Conservation (phyloP, 2,113 vertebrate genomes). For the Psilopogon haemacephalus region DNA sequence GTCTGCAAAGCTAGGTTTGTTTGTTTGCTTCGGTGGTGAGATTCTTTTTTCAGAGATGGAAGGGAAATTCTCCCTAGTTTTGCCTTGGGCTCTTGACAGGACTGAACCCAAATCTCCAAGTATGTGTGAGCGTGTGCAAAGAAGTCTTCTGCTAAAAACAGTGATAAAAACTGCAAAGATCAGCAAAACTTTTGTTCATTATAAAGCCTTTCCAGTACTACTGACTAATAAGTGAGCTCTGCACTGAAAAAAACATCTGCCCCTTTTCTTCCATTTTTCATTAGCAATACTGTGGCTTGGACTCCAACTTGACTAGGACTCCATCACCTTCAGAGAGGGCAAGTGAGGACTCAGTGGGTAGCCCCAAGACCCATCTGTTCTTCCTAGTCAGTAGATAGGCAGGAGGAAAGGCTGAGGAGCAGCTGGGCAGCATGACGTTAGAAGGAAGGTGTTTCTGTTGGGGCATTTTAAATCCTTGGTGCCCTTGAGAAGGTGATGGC, state of each 20-base stretch:
- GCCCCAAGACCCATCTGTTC: neutral
- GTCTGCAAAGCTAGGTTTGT: neutral
- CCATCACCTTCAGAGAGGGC: neutral
- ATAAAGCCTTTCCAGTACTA: neutral
- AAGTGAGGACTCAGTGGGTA: neutral
- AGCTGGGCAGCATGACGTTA: neutral
- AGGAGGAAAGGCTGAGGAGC: neutral
- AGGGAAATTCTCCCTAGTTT: neutral
- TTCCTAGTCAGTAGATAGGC: neutral
- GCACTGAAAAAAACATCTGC: neutral
- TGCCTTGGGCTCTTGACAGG: constrained; percentile 22
- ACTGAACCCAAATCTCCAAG: neutral
- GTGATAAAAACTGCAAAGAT: neutral
- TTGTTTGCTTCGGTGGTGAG: neutral
- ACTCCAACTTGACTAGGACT: neutral
- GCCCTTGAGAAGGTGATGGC: neutral
- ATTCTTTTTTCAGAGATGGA: neutral
- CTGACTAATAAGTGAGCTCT: neutral
- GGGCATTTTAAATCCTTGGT: neutral
- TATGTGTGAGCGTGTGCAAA: neutral
- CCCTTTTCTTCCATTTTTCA: neutral
- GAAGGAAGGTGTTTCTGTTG: neutral
- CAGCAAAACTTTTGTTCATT: neutral
- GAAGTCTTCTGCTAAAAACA: neutral
- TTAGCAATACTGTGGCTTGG: neutral